A percentile compares a stretch with the other conserved stretches of the same genome.
Evolutionary conservation across 2,113 vertebrate genomes (phyloP).

Genomic region (Vulpes vulpes): DNA sequence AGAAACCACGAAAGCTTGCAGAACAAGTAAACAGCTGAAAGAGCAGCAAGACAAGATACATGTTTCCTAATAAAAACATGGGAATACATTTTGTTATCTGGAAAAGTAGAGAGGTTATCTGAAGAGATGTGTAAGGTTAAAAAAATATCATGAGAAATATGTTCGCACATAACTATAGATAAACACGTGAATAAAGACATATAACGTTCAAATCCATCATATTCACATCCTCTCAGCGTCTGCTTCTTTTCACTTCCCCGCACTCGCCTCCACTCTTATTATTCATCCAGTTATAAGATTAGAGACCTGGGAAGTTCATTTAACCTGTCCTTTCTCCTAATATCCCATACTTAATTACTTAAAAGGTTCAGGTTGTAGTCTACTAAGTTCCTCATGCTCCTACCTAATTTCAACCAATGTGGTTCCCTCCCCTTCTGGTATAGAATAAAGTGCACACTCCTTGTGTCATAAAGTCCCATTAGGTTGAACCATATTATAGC

Average conservation of each 20-base stretch:
- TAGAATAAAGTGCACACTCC: background rate
- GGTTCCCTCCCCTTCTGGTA: background rate
- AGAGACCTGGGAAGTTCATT: background rate
- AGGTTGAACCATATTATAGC: background rate
- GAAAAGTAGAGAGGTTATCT: constrained; percentile 48
- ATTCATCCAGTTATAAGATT: constrained; percentile 13
- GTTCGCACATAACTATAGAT: background rate
- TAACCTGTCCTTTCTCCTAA: background rate
- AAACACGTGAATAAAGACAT: background rate
- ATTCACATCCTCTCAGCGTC: no score
- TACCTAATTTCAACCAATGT: background rate
- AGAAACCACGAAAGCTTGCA: constrained; percentile 43
- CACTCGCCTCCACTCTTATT: background rate
- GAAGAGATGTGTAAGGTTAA: constrained; percentile 18
- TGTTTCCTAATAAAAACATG: constrained; percentile 69
- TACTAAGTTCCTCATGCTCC: background rate
- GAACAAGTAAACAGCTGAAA: constrained; percentile 69
- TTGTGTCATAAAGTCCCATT: background rate
- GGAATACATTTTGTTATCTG: constrained; percentile 39
- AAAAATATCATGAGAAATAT: background rate
- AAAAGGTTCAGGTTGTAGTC: background rate
- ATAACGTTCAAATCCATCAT: constrained; percentile 32
- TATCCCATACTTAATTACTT: background rate
- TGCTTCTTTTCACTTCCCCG: background rate
- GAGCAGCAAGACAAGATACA: constrained; percentile 71